Percentiles rank a stretch among this genome's conserved stretches.
phyloP scores from a whole-genome alignment of 2,113 vertebrate species.

The Archocentrus centrarchus region DNA sequence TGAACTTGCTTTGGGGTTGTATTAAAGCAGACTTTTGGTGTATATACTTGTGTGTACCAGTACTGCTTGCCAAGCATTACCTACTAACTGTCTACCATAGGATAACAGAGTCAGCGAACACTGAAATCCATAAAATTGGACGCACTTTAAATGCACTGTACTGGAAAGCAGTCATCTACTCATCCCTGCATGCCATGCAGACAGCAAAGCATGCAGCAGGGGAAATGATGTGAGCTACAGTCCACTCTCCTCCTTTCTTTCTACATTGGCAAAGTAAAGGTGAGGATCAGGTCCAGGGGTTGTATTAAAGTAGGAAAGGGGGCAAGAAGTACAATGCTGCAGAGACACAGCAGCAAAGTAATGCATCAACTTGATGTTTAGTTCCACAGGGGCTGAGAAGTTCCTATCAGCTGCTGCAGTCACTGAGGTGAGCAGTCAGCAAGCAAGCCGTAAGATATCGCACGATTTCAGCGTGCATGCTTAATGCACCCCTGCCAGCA shows the following conservation, averaged over 20 bases:
- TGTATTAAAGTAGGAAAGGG: not conserved
- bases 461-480: not conserved
- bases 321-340: slow-evolving; percentile 46
- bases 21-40: not conserved
- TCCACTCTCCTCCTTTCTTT: not conserved
- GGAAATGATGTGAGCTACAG: not conserved
- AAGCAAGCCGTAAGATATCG: not conserved
- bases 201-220: not conserved
- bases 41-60: slow-evolving; percentile 2
- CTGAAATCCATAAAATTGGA: slow-evolving; percentile 23
- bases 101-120: slow-evolving; percentile 35
- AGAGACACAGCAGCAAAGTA: slow-evolving; percentile 47
- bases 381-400: slow-evolving; percentile 46
- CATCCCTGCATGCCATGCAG: not conserved
- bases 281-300: slow-evolving; percentile 44
- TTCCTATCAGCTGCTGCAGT: slow-evolving; percentile 14
- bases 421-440: not conserved
- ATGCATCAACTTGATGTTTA: slow-evolving; percentile 66
- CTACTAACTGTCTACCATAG: not conserved
- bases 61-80: not conserved
- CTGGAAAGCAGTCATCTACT: not conserved
- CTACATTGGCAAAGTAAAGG: slow-evolving; percentile 27
- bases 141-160: not conserved
- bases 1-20: not conserved
- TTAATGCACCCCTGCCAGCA: not conserved